Base-by-base conservation (phyloP, 2,113 vertebrate species). In the Ia io region DNA sequence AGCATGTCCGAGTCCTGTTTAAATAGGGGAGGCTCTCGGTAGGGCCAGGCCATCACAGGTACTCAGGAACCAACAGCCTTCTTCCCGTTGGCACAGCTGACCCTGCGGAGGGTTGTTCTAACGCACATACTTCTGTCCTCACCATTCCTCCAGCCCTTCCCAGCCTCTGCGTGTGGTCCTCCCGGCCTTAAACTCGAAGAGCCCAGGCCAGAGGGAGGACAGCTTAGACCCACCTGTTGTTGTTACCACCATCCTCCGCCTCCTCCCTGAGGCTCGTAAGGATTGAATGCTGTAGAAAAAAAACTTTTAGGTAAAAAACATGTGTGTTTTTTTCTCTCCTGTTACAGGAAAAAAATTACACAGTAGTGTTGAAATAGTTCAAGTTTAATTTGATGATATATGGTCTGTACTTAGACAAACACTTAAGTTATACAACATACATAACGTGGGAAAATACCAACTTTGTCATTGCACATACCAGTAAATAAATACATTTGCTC, bases 381-480 rank as follows among this genome's bases (percentile, higher is more conserved):
- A 96, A 97, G 95, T 98, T 99, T 98, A 98, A 98, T 99, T 98
- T 97, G 98, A 95, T 97, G 98, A 97, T 97, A 92, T 97, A 88
- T 84, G 92, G 96, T 98, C 97, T 98, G 94, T 97, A 97, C 96
- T 95, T 98, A 98, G 98, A 99, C 97, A 98, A 99, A 98, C 98
- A 99, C 97, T 84, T 84, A 98, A 98, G 96, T 97, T 98, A 96
- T 98, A 95, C 92, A 97, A 98, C 97, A 98, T 97, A 98, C 77
- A 97, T 98, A 98, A 98, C 97, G 98, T 97, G 98, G 98, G 97
- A 96, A 98, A 98, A 98, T 97, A 98, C 98, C 98, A 98, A 98
- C 98, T 98, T 97, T 97, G 93, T 98, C 53, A 22, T 97, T 98
- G 98, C 95, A 98, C 97, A 92, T 97, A 96, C 88, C 96, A 93